These are phyloP conservation scores for Psilopsiagon aymara DNA, from an alignment of 2,113 vertebrate species.

Conservation along the genomic window DNA sequence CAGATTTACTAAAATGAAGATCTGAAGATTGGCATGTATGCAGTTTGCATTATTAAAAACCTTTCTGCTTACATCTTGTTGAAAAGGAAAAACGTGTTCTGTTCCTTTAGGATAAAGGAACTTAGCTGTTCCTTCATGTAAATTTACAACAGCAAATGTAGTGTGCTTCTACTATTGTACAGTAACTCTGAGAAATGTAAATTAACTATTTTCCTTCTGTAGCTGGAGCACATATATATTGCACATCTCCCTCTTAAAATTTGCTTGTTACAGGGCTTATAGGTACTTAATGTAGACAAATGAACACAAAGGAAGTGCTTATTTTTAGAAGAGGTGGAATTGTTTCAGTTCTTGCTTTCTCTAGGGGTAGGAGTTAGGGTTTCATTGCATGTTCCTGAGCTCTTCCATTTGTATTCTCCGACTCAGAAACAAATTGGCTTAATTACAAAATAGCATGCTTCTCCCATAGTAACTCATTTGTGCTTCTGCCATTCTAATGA, in stretches of 20 bases:
- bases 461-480: neutral
- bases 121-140: neutral
- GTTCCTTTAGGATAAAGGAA: neutral
- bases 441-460: neutral
- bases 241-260: neutral
- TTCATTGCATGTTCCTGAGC: neutral
- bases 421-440: neutral
- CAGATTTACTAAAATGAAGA: neutral
- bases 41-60: conserved; percentile 40
- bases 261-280: neutral
- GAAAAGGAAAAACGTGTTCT: neutral
- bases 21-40: neutral
- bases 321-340: neutral
- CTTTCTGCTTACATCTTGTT: neutral
- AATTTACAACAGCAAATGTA: conserved; percentile 7
- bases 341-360: neutral
- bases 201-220: neutral
- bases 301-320: neutral
- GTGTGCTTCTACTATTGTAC: neutral
- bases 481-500: conserved; percentile 3
- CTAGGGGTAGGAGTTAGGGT: neutral
- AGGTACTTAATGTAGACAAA: neutral
- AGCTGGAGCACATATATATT: neutral
- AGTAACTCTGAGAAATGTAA: neutral
- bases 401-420: neutral